phyloP scores from a whole-genome alignment of 2,113 vertebrate species.

The Patagioenas fasciata region DNA sequence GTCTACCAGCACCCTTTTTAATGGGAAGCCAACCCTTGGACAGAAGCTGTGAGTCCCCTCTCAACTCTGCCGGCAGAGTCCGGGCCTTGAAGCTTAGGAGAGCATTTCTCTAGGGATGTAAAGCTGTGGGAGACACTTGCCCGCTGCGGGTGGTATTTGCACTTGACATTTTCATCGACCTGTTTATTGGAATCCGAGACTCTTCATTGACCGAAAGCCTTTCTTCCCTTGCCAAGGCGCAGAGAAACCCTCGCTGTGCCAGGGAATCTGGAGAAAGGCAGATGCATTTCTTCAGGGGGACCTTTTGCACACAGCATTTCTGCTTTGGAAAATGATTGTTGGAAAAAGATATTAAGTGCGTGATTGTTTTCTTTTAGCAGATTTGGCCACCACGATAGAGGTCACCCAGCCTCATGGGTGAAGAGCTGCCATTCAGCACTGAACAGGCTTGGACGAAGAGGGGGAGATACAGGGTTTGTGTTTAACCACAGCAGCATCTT shows the following conservation, averaged over 20 bases:
- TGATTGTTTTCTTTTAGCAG: background rate
- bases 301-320: accelerated
- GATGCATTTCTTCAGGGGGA: background rate
- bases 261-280: background rate
- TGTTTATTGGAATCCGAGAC: background rate
- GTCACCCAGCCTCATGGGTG: background rate
- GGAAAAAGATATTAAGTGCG: background rate
- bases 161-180: background rate
- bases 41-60: background rate
- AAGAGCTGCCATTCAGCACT: accelerated
- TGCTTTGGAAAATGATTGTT: background rate
- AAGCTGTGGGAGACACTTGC: background rate
- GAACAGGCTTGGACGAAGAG: background rate
- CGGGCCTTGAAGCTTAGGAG: background rate
- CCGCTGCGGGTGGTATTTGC: accelerated
- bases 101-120: background rate
- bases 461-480: background rate
- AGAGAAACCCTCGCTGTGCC: background rate
- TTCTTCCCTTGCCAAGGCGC: background rate
- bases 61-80: background rate
- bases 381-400: background rate
- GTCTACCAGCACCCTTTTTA: background rate
- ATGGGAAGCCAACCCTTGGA: background rate
- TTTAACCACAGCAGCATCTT: background rate
- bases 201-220: background rate